Evolutionary conservation across 2,113 vertebrate genomes (phyloP).

Genomic region (Phylloscopus trochilus): DNA sequence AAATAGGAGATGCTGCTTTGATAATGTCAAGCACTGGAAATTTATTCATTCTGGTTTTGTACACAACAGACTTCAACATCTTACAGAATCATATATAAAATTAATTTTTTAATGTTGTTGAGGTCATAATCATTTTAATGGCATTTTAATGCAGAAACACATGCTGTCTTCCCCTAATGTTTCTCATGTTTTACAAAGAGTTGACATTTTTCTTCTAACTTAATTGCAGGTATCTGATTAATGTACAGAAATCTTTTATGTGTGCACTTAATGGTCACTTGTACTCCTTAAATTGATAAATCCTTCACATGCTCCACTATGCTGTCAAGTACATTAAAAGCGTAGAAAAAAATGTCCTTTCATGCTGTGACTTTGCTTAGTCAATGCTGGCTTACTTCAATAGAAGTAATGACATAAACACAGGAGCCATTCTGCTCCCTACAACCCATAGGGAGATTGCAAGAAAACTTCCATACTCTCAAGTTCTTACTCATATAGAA

Average conservation of each 20-base stretch:
- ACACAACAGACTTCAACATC: background rate
- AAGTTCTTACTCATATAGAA: background rate
- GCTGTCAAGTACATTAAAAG: background rate
- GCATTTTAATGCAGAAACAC: constrained; percentile 21
- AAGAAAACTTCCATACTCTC: background rate
- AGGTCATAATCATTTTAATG: constrained; percentile 12
- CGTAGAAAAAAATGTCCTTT: background rate
- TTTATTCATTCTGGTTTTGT: background rate
- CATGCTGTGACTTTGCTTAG: background rate
- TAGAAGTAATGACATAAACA: background rate
- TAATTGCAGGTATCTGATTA: constrained; percentile 22
- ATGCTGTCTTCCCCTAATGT: background rate
- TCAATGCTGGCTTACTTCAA: background rate
- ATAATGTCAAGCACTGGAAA: background rate
- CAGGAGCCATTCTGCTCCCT: background rate
- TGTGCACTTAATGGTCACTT: background rate
- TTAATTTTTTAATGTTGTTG: background rate
- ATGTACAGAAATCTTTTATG: background rate
- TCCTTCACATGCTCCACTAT: background rate
- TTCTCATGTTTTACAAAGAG: background rate
- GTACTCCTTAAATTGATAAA: background rate
- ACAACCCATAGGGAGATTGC: background rate
- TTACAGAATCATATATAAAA: background rate
- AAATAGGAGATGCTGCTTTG: background rate
- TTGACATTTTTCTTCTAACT: background rate